Evolutionary conservation across 1,140 invertebrate species (phyloP).

Genomic region (Atta cephalotes): DNA sequence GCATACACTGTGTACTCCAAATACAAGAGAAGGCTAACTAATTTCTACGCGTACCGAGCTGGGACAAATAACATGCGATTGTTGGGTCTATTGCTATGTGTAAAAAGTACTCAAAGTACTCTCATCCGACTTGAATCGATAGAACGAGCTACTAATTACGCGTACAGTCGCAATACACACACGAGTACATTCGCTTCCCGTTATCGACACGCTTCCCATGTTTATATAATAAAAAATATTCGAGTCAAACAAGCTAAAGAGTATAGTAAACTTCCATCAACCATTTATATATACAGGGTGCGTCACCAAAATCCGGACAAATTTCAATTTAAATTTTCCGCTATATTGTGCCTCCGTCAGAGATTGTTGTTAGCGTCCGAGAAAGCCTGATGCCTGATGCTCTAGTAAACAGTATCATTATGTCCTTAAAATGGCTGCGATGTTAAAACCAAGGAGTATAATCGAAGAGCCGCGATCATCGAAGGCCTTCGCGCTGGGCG

Average conservation of each 20-base stretch:
- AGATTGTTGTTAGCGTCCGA: too few species aligned
- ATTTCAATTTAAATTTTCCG: too few species aligned
- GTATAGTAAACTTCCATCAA: slow-evolving; percentile 48
- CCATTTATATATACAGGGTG: not conserved
- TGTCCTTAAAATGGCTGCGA: too few species aligned
- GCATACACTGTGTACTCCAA: slow-evolving; percentile 86
- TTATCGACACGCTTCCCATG: not conserved
- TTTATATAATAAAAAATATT: slow-evolving; percentile 16
- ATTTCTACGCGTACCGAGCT: slow-evolving; percentile 69
- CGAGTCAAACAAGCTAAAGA: slow-evolving; percentile 37
- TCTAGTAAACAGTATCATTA: too few species aligned
- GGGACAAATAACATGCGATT: slow-evolving; percentile 65
- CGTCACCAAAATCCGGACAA: too few species aligned
- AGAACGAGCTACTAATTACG: slow-evolving; percentile 10
- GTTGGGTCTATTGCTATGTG: slow-evolving; percentile 43
- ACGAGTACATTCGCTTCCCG: slow-evolving; percentile 2
- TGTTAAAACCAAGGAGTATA: too few species aligned
- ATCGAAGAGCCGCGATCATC: too few species aligned
- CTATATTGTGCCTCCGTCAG: too few species aligned
- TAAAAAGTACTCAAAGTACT: slow-evolving; percentile 17
- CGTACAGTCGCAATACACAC: not conserved
- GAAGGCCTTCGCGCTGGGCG: too few species aligned
- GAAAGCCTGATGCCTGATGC: too few species aligned
- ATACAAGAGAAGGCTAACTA: slow-evolving; percentile 81
- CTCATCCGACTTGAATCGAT: slow-evolving; percentile 18